Percentiles rank a stretch among this genome's conserved stretches.
phyloP scores from a whole-genome alignment of 1,140 invertebrate species.

The Drosophila parabipectinata region DNA sequence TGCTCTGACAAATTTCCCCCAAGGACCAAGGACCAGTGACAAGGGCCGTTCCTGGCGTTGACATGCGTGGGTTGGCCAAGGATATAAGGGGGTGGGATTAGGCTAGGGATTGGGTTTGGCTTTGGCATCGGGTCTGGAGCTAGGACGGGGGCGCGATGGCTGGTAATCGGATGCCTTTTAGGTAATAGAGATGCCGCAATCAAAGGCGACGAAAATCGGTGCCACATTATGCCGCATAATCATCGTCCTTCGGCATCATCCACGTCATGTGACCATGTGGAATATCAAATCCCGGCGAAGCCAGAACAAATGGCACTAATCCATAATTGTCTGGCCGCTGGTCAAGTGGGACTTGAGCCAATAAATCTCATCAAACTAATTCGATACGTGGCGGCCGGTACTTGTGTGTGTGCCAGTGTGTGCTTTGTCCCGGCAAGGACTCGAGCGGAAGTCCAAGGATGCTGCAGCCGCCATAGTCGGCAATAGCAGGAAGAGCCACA shows the following conservation, averaged over 20 bases:
- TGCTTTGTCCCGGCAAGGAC: slow-evolving; percentile 9
- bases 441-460: slow-evolving; percentile 10
- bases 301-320: slow-evolving; percentile 81
- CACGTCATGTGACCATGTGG: slow-evolving; percentile 47
- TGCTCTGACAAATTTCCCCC: slow-evolving; percentile 83
- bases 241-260: slow-evolving; percentile 46
- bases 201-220: slow-evolving; percentile 65
- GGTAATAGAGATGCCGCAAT: slow-evolving; percentile 57
- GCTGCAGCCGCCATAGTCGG: slow-evolving; percentile 10
- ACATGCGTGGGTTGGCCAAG: slow-evolving; percentile 69
- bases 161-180: slow-evolving; percentile 72
- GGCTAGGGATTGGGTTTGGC: slow-evolving; percentile 8
- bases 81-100: slow-evolving; percentile 20
- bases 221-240: slow-evolving; percentile 65
- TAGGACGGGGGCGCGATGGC: slow-evolving; percentile 10
- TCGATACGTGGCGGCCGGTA: slow-evolving; percentile 58
- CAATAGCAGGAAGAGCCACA: slow-evolving; percentile 15
- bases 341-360: slow-evolving; percentile 82
- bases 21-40: slow-evolving; percentile 79
- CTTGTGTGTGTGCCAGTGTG: neutral
- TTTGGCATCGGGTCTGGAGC: slow-evolving; percentile 11
- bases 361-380: slow-evolving; percentile 83
- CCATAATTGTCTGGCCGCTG: slow-evolving; percentile 79
- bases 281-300: slow-evolving; percentile 46
- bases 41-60: slow-evolving; percentile 54